These are phyloP conservation scores for Calameuta idolon DNA, from an alignment of 2,888 invertebrate genomes.

Conservation along the genomic window DNA sequence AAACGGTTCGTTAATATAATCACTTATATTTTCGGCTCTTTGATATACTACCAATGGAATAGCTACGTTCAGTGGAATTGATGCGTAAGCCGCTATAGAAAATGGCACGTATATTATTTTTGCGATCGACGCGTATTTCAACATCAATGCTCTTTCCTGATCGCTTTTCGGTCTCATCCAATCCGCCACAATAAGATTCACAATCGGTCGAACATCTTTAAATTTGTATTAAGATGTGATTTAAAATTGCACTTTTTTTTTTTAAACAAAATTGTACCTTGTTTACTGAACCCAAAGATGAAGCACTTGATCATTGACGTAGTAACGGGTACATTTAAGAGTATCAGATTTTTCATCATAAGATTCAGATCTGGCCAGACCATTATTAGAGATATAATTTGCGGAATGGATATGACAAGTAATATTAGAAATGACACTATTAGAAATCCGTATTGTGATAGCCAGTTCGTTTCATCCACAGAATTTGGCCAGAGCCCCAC, in stretches of 20 bases:
- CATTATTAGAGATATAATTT: not conserved
- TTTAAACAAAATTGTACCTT: constrained; percentile 2
- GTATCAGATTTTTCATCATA: not conserved
- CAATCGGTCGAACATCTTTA: constrained; percentile 16
- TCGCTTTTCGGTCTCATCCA: constrained; percentile 21
- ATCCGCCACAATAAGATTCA: constrained; percentile 23
- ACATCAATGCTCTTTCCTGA: constrained; percentile 28
- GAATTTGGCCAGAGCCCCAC: constrained; percentile 3
- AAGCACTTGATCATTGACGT: not conserved
- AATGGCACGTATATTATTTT: constrained; percentile 25
- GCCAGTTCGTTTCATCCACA: not conserved
- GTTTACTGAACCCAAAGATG: not conserved
- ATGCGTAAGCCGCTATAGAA: constrained; percentile 22
- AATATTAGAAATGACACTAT: not conserved
- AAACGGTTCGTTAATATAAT: not conserved
- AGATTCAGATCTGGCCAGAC: not conserved
- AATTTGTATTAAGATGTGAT: not conserved
- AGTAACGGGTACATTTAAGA: not conserved
- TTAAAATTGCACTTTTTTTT: not conserved
- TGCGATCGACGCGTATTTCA: constrained; percentile 32
- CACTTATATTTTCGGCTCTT: no score
- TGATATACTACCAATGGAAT: no score
- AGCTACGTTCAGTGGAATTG: not conserved
- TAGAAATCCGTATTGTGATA: not conserved
- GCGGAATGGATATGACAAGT: not conserved